phyloP scores from a whole-genome alignment of 1,140 invertebrate species.

The Pteromalus puparum region DNA sequence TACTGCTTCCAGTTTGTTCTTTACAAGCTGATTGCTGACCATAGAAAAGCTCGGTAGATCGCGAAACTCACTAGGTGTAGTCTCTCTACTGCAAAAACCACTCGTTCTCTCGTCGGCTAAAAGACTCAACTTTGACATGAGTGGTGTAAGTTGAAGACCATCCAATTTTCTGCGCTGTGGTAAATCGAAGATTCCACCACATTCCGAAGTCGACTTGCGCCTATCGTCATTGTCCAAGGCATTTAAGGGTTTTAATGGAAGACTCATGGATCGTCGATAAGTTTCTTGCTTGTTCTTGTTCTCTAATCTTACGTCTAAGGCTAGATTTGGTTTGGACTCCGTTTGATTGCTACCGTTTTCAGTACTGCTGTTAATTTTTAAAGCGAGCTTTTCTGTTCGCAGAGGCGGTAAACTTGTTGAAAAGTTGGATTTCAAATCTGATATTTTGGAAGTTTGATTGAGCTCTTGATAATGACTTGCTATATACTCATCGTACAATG shows the following conservation, averaged over 20 bases:
- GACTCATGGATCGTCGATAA: conserved; percentile 78
- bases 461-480: conserved; percentile 65
- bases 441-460: conserved; percentile 34
- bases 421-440: conserved; percentile 2
- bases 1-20: conserved; percentile 63
- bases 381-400: background rate
- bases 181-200: conserved; percentile 69
- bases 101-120: conserved; percentile 83
- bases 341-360: conserved; percentile 42
- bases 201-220: conserved; percentile 70
- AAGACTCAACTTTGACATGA: conserved; percentile 88
- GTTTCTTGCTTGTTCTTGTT: conserved; percentile 74
- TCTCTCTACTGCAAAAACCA: conserved; percentile 81
- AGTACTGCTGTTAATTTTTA: background rate
- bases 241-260: conserved; percentile 83
- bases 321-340: conserved; percentile 51
- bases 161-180: conserved; percentile 74
- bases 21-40: conserved; percentile 51
- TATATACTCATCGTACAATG: conserved; percentile 83
- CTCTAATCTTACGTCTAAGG: conserved; percentile 61
- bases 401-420: background rate
- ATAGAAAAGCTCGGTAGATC: conserved; percentile 72
- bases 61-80: conserved; percentile 80
- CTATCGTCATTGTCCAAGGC: conserved; percentile 67
- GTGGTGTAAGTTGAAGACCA: conserved; percentile 83